Conservation (phyloP, 1,140 invertebrate genomes). For the Drosophila orosa region DNA sequence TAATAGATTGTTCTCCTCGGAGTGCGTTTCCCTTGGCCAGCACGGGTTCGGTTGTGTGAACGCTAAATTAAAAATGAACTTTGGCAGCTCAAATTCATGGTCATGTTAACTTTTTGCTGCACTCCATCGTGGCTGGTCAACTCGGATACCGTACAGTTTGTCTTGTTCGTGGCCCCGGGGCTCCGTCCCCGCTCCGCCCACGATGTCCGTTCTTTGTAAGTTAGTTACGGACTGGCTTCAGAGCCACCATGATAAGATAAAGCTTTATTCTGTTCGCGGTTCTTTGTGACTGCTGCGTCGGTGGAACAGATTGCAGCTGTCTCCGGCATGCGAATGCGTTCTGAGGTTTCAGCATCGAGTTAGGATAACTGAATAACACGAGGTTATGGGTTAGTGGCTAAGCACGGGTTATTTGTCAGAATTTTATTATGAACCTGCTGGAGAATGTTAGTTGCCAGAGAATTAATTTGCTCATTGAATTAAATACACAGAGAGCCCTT, state of each 20-base stretch:
- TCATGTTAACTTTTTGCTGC: slow-evolving; percentile 78
- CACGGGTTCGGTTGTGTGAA: slow-evolving; percentile 20
- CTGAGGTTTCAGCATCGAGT: slow-evolving; percentile 31
- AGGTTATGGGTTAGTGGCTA: slow-evolving; percentile 6
- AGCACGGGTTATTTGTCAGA: slow-evolving; percentile 16
- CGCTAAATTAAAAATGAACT: slow-evolving; percentile 78
- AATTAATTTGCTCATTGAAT: not conserved
- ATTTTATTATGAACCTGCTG: slow-evolving; percentile 6
- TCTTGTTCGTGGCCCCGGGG: slow-evolving; percentile 37
- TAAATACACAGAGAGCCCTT: not conserved
- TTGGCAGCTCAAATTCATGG: slow-evolving; percentile 78
- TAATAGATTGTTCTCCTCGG: slow-evolving; percentile 64
- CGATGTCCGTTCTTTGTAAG: slow-evolving; percentile 37
- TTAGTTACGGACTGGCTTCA: slow-evolving; percentile 65
- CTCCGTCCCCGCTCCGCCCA: not conserved
- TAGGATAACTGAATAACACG: slow-evolving; percentile 19
- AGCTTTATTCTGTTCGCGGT: slow-evolving; percentile 46
- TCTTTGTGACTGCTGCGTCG: slow-evolving; percentile 41
- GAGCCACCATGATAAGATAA: slow-evolving; percentile 70
- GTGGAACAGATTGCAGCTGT: slow-evolving; percentile 51
- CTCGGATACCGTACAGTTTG: slow-evolving; percentile 57
- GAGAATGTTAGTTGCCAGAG: not conserved
- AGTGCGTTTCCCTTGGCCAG: slow-evolving; percentile 26
- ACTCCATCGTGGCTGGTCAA: slow-evolving; percentile 58
- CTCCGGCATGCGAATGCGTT: slow-evolving; percentile 40